Base-by-base conservation (phyloP, 1,140 invertebrate genomes). In the Lepidurus packardi region DNA sequence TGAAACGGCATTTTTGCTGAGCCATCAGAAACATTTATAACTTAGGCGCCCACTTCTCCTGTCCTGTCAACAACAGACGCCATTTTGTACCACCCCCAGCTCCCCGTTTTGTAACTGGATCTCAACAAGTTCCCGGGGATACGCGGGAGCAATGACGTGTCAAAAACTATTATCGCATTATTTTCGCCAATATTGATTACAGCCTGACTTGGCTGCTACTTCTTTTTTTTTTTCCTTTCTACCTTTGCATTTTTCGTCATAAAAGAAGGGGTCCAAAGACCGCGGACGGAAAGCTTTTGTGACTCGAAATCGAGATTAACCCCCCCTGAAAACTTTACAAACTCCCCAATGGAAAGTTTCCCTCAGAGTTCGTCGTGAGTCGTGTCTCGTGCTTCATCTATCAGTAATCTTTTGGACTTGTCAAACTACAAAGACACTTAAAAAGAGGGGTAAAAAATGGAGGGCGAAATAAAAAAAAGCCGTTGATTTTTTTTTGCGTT, bases 1-100 rank as follows among this genome's bases (percentile, higher is more conserved):
- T 65, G 53, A 65, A 65, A 65, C n/a, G 13, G 16, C 53, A 65
- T 65, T 65, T 65, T 65, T 65, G 53, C 53, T 65, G 53, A 65
- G 53, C 53, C 21, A n/a, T 65, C 21, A 13, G 21, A 13, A 65
- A 65, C 53, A 65, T 21, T 9, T 65, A 13, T 65, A 65, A 65
- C 16, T 34, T 34, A 34, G 34, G 34, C 34, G 34, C 34, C 34
- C 34, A 34, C 34, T 34, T 34, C 34, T 4, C 34, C 34, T 34
- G 34, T 34, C 34, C 3, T 34, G 34, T 34, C 34, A 34, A 34
- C 34, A 34, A 34, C 34, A 34, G 34, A 34, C 34, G 34, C 34
- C 34, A 34, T 34, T 65, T 65, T 65, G 8, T 0, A 21, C 5
- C 16, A 9, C 53, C 53, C 53, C n/a, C 53, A 65, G 16, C 53